A percentile compares a stretch with the other conserved stretches of the same genome.
These are phyloP conservation scores for Morinoia aosen DNA, from an alignment of 2,888 invertebrate species.

Conservation along the genomic window DNA sequence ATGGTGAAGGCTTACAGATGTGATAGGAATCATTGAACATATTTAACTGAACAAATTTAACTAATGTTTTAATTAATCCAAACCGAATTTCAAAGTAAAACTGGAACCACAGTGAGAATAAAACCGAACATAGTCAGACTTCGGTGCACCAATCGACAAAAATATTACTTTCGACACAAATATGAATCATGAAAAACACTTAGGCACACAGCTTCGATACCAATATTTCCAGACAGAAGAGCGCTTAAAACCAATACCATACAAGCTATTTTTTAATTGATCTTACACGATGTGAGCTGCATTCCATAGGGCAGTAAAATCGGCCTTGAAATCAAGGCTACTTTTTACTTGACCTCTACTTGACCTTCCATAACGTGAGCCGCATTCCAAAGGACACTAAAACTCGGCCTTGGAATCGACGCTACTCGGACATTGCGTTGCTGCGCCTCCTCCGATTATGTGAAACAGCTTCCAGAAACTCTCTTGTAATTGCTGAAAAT, in stretches of 20 bases:
- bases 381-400: neutral
- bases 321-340: too few relatives aligned
- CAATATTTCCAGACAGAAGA: too few relatives aligned
- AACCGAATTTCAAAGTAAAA: neutral
- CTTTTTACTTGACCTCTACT: neutral
- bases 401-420: neutral
- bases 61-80: neutral
- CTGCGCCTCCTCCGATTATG: neutral
- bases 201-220: too few relatives aligned
- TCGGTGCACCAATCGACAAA: neutral
- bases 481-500: conserved; percentile 44
- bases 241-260: too few relatives aligned
- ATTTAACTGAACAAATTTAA: neutral
- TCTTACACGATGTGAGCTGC: too few relatives aligned
- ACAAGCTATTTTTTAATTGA: too few relatives aligned
- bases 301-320: too few relatives aligned
- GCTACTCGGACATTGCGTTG: neutral
- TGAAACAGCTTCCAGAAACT: conserved; percentile 5
- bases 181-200: too few relatives aligned
- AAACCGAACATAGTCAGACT: neutral
- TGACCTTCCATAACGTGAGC: neutral
- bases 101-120: neutral
- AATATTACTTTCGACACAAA: too few relatives aligned
- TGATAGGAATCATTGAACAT: neutral
- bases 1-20: neutral